Evolutionary conservation across 2,888 invertebrate species (phyloP), one percentile per base, ranked within the genome.

Genomic region (Ichneumon xanthorius): DNA sequence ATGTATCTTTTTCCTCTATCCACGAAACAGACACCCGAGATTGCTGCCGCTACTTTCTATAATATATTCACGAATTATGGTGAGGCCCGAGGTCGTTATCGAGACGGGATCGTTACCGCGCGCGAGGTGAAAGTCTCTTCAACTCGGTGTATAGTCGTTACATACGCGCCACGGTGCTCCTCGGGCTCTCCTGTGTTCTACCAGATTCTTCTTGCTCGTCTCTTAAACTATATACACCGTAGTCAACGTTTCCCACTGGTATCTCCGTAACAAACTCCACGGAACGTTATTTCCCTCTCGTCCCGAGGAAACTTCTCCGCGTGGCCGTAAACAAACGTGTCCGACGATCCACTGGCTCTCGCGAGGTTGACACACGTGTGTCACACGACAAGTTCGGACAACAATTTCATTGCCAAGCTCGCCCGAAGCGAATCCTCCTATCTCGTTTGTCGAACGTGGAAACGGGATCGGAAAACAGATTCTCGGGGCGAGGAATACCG

Each of bases 311-410:
- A 22, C 58, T 22, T 26, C 22, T 14, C 26, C 4, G 45, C 19
- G 19, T 0, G 40, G 26, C 50, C 71, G 37, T 71, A 65, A 80
- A 80, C 63, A 72, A 71, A 30, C 89, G 88, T 89, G 83, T 80
- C 26, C 83, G 87, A 83, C 82, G 84, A 78, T 81, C 78, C 85
- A 80, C 81, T 16, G 26, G n/a, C 19, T 72, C 33, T 37, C 80
- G 33, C 45, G 19, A 26, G 53, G 37, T 26, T 82, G 88, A 89
- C 88, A 89, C 89, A 88, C 88, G 89, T 89, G 89, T 88, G 89
- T 89, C 88, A 78, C 80, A 82, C 73, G 80, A 86, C 67, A 82
- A 61, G 22, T 63, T 37, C 4, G n/a, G 61, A 50, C 22, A 70
- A 33, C 48, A 33, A 79, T 37, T 50, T 45, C 30, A 40, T 68